Percentiles rank a stretch among this genome's conserved stretches.
phyloP scores from a whole-genome alignment of 2,113 vertebrate species.

The Pelodiscus sinensis region DNA sequence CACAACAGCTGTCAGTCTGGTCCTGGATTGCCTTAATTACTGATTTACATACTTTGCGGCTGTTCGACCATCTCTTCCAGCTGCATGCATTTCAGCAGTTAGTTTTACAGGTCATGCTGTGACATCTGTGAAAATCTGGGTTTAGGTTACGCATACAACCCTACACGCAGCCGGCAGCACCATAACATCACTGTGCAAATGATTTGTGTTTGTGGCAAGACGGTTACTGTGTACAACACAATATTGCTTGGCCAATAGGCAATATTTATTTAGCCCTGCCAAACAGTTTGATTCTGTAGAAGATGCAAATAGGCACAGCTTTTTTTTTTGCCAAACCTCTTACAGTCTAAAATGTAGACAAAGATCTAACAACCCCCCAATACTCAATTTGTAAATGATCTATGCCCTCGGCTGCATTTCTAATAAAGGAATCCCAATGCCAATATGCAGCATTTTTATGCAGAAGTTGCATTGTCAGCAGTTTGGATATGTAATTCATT shows the following conservation, averaged over 20 bases:
- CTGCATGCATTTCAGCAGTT: constrained; percentile 10
- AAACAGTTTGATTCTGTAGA: not conserved
- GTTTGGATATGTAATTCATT: not conserved
- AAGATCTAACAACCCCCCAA: not conserved
- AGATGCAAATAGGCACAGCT: not conserved
- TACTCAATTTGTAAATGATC: not conserved
- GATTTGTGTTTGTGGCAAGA: not conserved
- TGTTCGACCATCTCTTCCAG: not conserved
- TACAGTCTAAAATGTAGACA: not conserved
- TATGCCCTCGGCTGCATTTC: not conserved
- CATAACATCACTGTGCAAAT: not conserved
- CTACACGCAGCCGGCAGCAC: not conserved
- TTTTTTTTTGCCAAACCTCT: not conserved
- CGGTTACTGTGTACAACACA: not conserved
- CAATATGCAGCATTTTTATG: not conserved
- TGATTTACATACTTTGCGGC: not conserved
- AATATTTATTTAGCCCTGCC: not conserved
- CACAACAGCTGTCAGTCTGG: not conserved
- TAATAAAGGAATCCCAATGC: not conserved
- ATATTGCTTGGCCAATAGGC: not conserved
- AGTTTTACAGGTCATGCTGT: not conserved
- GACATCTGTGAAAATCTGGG: not conserved
- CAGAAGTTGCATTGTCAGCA: not conserved
- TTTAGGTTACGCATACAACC: not conserved
- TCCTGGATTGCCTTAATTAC: not conserved